A percentile compares a stretch with the other conserved stretches of the same genome.
These are phyloP conservation scores for Uromys caudimaculatus DNA, from an alignment of 2,797 vertebrate genomes.

Conservation along the genomic window DNA sequence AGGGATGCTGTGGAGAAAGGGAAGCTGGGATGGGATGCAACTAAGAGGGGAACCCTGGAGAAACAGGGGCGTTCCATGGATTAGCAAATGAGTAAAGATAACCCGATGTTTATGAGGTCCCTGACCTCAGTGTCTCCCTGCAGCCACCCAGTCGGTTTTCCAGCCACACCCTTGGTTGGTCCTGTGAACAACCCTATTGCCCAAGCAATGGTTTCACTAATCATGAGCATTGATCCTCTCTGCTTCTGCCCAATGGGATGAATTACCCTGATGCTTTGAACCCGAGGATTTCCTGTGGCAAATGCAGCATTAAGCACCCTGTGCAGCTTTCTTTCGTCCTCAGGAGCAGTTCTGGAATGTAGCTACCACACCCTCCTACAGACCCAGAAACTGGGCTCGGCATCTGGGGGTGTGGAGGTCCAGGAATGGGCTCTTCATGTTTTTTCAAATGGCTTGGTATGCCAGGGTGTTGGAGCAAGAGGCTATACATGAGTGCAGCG, in stretches of 20 bases:
- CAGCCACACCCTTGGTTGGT: background rate
- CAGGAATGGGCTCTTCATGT: background rate
- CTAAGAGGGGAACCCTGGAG: background rate
- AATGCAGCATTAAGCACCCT: background rate
- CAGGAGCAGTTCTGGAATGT: rapidly evolving
- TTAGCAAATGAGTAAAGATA: background rate
- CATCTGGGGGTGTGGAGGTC: background rate
- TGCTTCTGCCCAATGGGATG: background rate
- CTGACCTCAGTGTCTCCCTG: background rate
- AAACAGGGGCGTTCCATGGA: background rate
- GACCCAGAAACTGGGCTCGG: background rate
- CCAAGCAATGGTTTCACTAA: background rate
- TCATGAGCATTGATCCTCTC: background rate
- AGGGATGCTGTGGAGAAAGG: conserved; percentile 47
- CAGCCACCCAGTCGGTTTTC: too few species aligned
- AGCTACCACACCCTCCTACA: background rate
- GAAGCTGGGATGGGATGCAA: background rate
- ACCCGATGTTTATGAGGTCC: background rate
- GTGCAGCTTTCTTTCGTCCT: background rate
- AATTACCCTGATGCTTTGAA: background rate
- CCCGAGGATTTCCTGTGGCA: background rate
- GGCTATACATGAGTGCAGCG: background rate
- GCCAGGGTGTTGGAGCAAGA: background rate
- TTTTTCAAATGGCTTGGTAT: background rate
- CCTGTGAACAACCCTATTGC: background rate